Percentiles rank a stretch among this genome's conserved stretches.
Conservation (phyloP, 2,113 vertebrate species). For the Ptilorrhoa leucosticta region DNA sequence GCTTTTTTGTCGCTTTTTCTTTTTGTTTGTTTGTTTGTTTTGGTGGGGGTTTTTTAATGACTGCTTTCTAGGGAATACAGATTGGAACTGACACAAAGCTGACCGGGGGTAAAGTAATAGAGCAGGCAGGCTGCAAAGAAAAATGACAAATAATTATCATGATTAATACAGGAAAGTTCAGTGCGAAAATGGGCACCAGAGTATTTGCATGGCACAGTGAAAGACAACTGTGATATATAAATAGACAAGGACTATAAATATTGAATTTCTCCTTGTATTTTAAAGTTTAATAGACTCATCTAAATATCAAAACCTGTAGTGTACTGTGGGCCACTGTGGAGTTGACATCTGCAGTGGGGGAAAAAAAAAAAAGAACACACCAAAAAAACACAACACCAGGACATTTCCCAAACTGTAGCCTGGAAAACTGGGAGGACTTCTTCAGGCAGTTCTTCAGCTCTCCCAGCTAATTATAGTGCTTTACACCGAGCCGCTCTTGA, state of each 20-base stretch:
- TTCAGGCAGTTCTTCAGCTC: neutral
- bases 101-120: neutral
- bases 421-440: slow-evolving; percentile 3
- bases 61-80: slow-evolving; percentile 41
- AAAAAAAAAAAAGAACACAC: neutral
- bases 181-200: neutral
- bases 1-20: neutral
- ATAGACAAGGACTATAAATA: slow-evolving; percentile 52
- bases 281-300: slow-evolving; percentile 60
- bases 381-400: neutral
- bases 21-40: neutral
- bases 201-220: neutral
- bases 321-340: neutral
- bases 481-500: neutral
- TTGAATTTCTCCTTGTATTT: slow-evolving; percentile 50
- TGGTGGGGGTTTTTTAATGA: neutral
- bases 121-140: slow-evolving; percentile 6
- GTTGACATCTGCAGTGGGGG: neutral
- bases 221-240: slow-evolving; percentile 41
- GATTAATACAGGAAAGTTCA: slow-evolving; percentile 51
- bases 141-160: neutral
- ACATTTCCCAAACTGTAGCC: neutral
- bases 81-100: slow-evolving; percentile 19
- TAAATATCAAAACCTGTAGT: slow-evolving; percentile 54
- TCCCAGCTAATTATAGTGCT: slow-evolving; percentile 43